Evolutionary conservation across 2,888 invertebrate species (phyloP).

Genomic region (Trileptium ribeirensis): DNA sequence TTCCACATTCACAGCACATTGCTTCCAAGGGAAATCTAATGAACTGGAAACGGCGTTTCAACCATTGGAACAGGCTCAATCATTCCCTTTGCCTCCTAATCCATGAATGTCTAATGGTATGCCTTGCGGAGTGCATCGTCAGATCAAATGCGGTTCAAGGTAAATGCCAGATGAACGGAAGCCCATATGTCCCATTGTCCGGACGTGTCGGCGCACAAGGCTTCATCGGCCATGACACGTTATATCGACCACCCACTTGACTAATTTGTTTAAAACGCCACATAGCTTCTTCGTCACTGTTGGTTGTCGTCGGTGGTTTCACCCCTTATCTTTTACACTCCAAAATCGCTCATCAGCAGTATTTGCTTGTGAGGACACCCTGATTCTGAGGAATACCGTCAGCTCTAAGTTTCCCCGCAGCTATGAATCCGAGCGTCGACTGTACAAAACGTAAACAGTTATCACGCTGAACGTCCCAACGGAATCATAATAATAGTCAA

Average conservation of each 20-base stretch:
- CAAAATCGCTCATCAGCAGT: not conserved
- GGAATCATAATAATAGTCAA: not conserved
- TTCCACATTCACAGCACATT: too few species aligned
- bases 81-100: constrained; percentile 20
- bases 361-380: too few species aligned
- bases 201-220: not conserved
- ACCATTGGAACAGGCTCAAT: constrained; percentile 17
- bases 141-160: not conserved
- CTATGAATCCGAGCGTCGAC: not conserved
- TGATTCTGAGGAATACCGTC: too few species aligned
- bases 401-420: not conserved
- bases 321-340: not conserved
- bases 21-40: constrained; percentile 34
- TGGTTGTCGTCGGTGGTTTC: not conserved
- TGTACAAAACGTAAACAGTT: not conserved
- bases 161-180: not conserved
- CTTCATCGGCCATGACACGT: not conserved
- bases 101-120: constrained; percentile 20
- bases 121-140: constrained; percentile 6
- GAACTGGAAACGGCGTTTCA: constrained; percentile 5
- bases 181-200: too few species aligned
- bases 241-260: not conserved
- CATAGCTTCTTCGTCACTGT: not conserved
- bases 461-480: not conserved
- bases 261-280: not conserved